Evolutionary conservation across 2,888 invertebrate genomes (phyloP), one percentile per base, ranked within the genome.

Genomic region (Ornithoptera alexandrae): DNA sequence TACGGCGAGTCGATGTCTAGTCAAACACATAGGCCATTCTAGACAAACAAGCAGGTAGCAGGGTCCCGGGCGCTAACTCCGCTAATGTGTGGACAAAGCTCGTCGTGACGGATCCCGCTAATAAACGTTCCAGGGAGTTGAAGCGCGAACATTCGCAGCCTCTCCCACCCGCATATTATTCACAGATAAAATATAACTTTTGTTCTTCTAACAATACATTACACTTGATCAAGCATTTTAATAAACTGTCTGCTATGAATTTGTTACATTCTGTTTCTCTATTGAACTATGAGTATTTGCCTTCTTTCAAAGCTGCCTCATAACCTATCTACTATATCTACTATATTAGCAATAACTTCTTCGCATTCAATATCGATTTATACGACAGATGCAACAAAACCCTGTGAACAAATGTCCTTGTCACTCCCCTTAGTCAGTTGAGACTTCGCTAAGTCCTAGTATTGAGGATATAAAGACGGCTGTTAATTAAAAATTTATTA

Each of bases 41-140:
- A 88, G 83, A 84, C 81, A 88, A 87, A 88, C 79, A 88, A 69
- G 79, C 84, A 87, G 86, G 86, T 85, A 88, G 89, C 84, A 71
- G 72, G 73, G 72, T 84, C 85, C 87, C 82, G 84, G 88, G 86
- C 81, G 92, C 89, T 92, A 92, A 92, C 84, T 82, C 84, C 75
- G 88, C 88, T 92, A 92, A 92, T 91, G 88, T 87, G 87, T 88
- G 87, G 88, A 92, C 92, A 90, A 88, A 89, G 88, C 83, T 76
- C 78, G 84, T 90, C 91, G 91, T 90, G 92, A 92, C 89, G 82
- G 80, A 80, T 83, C 84, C 83, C 79, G 91, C 92, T 92, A 92
- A 92, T 92, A 89, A 87, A 89, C 81, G 82, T 90, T 91, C 91
- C 88, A 85, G 90, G 91, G 88, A 89, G 81, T 76, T 76, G 81